Evolutionary conservation across 2,113 vertebrate species (phyloP).

Genomic region (Atlantisia rogersi): DNA sequence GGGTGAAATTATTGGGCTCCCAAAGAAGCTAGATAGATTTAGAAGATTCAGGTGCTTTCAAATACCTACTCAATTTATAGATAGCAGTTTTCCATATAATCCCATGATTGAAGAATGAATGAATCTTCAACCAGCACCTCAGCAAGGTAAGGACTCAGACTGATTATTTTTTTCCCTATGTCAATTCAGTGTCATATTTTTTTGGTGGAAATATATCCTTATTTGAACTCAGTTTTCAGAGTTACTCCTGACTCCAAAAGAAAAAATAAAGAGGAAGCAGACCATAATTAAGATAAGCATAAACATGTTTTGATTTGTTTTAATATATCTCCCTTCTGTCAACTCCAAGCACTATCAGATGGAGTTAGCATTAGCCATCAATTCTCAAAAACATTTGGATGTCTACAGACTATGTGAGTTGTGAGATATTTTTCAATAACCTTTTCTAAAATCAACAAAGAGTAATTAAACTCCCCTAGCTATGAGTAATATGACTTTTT

Average conservation of each 20-base stretch:
- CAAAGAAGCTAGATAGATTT: not conserved
- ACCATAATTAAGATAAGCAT: not conserved
- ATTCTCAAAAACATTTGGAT: not conserved
- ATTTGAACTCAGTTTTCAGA: not conserved
- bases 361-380: not conserved
- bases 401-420: not conserved
- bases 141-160: not conserved
- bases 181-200: not conserved
- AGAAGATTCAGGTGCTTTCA: conserved; percentile 24
- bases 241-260: not conserved
- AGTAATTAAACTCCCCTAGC: not conserved
- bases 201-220: not conserved
- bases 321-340: not conserved
- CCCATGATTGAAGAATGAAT: conserved; percentile 13
- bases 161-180: not conserved
- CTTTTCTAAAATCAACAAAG: not conserved
- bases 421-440: not conserved
- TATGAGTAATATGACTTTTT: not conserved
- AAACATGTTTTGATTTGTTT: not conserved
- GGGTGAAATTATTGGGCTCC: conserved; percentile 31
- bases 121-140: not conserved
- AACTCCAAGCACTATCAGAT: not conserved
- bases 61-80: conserved; percentile 32
- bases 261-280: not conserved
- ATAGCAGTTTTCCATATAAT: conserved; percentile 26